These are phyloP conservation scores for Leucoptera coffeella DNA, from an alignment of 2,888 invertebrate genomes.

Conservation along the genomic window DNA sequence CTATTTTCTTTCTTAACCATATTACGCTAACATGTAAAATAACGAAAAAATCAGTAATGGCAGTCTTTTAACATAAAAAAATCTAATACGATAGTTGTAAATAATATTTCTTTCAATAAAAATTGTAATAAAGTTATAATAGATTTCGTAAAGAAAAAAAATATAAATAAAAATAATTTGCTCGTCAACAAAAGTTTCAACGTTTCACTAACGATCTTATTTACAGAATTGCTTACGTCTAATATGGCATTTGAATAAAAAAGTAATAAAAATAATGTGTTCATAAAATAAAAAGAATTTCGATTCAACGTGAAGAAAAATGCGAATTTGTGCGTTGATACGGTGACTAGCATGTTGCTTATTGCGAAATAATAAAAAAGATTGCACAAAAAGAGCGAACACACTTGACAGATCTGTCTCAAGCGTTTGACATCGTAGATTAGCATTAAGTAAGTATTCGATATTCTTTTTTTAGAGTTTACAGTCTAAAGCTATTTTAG, in stretches of 20 bases:
- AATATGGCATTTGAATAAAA: constrained; percentile 47
- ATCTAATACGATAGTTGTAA: constrained; percentile 2
- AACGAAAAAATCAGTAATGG: constrained; percentile 22
- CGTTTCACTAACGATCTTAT: no score
- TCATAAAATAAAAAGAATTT: no score
- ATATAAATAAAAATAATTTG: constrained; percentile 7
- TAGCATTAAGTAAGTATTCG: no score
- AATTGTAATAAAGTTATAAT: neutral
- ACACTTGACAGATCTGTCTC: no score
- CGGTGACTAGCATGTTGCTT: constrained; percentile 51
- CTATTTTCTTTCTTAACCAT: constrained; percentile 21
- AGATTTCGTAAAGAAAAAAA: neutral
- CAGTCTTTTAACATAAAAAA: constrained; percentile 42
- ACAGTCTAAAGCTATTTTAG: no score
- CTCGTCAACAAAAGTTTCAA: constrained; percentile 34
- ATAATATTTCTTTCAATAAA: neutral
- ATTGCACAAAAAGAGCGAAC: no score
- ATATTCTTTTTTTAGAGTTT: no score
- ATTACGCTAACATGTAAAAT: constrained; percentile 17
- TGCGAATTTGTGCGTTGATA: constrained; percentile 37
- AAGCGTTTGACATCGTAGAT: no score
- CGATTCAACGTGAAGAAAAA: no score
- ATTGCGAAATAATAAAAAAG: no score
- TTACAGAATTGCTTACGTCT: constrained; percentile 30
- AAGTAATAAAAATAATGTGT: no score